Evolutionary conservation across 2,888 invertebrate genomes (phyloP).

Genomic region (Parthenolecanium corni): DNA sequence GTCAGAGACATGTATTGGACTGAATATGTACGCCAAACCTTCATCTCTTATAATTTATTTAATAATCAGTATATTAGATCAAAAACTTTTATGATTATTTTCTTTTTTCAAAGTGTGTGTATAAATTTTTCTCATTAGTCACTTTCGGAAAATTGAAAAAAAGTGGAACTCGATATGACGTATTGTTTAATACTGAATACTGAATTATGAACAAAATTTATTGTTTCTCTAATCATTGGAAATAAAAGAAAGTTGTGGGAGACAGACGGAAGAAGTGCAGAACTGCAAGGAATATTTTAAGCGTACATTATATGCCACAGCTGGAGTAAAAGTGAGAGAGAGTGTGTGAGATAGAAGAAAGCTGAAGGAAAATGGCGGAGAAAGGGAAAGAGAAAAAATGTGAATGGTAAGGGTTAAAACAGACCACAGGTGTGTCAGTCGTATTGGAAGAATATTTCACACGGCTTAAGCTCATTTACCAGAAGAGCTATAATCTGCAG

Average conservation of each 20-base stretch:
- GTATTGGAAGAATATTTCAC: conserved; percentile 1
- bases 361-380: not conserved
- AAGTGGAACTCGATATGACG: too few relatives aligned
- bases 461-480: conserved; percentile 2
- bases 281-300: not conserved
- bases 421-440: conserved; percentile 3
- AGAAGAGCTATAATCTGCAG: conserved; percentile 2
- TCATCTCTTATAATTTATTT: too few relatives aligned
- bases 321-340: not conserved
- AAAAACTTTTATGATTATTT: too few relatives aligned
- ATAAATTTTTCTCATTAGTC: too few relatives aligned
- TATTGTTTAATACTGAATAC: too few relatives aligned
- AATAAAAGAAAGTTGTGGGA: not conserved
- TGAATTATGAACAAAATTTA: not conserved
- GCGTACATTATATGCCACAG: not conserved
- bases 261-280: not conserved
- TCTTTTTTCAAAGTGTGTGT: too few relatives aligned
- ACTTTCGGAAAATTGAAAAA: too few relatives aligned
- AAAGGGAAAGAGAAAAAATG: not conserved
- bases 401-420: not conserved
- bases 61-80: too few relatives aligned
- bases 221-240: not conserved
- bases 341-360: not conserved
- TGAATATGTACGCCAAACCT: too few relatives aligned
- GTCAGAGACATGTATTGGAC: too few relatives aligned